A percentile compares a stretch with the other conserved stretches of the same genome.
Evolutionary conservation across 2,113 vertebrate species (phyloP).

Genomic region (Coreoperca whiteheadi): DNA sequence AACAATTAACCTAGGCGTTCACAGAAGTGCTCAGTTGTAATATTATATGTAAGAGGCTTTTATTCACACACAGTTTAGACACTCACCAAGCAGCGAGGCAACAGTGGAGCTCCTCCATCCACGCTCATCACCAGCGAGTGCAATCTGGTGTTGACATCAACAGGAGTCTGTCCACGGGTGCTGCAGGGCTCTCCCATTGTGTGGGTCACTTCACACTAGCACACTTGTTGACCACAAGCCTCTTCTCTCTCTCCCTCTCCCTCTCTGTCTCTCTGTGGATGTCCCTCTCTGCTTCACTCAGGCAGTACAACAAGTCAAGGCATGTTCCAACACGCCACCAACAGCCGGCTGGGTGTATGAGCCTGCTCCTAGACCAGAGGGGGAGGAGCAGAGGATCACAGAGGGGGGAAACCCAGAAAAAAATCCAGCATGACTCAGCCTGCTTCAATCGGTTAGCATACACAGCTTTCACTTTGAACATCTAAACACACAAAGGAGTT

Average conservation of each 20-base stretch:
- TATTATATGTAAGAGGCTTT: conserved; percentile 32
- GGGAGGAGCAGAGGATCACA: conserved; percentile 80
- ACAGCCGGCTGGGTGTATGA: conserved; percentile 72
- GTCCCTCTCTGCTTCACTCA: conserved; percentile 47
- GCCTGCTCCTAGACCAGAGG: conserved; percentile 69
- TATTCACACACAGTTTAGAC: conserved; percentile 28
- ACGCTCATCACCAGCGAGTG: neutral
- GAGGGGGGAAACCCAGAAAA: conserved; percentile 74
- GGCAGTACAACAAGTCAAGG: conserved; percentile 85
- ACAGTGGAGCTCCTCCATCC: conserved; percentile 41
- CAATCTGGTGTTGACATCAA: conserved; percentile 22
- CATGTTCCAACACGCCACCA: conserved; percentile 83
- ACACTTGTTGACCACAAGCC: conserved; percentile 60
- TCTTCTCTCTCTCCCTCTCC: conserved; percentile 22
- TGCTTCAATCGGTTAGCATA: conserved; percentile 59
- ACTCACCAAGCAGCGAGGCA: conserved; percentile 59
- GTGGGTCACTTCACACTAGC: conserved; percentile 59
- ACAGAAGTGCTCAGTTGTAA: conserved; percentile 16
- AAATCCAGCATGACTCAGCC: conserved; percentile 78
- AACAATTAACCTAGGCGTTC: conserved; percentile 26
- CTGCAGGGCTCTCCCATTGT: conserved; percentile 28
- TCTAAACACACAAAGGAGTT: conserved; percentile 32
- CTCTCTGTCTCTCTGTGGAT: conserved; percentile 16
- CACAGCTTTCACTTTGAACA: conserved; percentile 47
- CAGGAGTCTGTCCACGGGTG: conserved; percentile 31